A percentile compares a stretch with the other conserved stretches of the same genome.
These are phyloP conservation scores for Himalopsyche phryganea DNA, from an alignment of 1,140 invertebrate species.

Conservation along the genomic window DNA sequence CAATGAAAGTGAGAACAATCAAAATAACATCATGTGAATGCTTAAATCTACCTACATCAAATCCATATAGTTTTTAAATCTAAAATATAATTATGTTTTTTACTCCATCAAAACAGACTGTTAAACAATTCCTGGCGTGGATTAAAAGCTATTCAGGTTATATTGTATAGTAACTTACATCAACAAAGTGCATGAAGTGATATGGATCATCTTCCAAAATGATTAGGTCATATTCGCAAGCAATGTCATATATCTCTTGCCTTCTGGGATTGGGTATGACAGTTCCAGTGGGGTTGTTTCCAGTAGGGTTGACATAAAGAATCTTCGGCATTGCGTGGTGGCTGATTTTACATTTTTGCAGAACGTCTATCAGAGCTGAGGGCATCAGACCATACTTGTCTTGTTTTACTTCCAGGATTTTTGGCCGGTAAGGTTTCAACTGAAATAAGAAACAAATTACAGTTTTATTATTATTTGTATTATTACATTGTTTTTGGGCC, in stretches of 20 bases:
- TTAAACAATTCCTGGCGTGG: too few species aligned
- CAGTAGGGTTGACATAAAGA: conserved; percentile 56
- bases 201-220: conserved; percentile 77
- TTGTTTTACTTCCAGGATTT: conserved; percentile 51
- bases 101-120: too few species aligned
- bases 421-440: conserved; percentile 52
- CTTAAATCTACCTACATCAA: too few species aligned
- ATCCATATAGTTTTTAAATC: too few species aligned
- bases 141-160: too few species aligned
- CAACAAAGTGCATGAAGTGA: conserved; percentile 64
- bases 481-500: too few species aligned
- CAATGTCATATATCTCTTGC: conserved; percentile 66
- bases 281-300: conserved; percentile 64
- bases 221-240: conserved; percentile 66
- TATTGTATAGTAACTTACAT: conserved; percentile 37
- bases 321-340: conserved; percentile 55
- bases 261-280: conserved; percentile 61
- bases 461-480: neutral
- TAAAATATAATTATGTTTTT: too few species aligned
- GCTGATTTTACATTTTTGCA: conserved; percentile 47
- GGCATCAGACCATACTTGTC: conserved; percentile 55
- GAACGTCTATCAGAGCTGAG: conserved; percentile 42
- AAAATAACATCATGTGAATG: too few species aligned
- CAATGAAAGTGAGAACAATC: too few species aligned
- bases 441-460: conserved; percentile 35